Conservation (phyloP, 2,888 invertebrate genomes). For the Chrysotoxum bicinctum region DNA sequence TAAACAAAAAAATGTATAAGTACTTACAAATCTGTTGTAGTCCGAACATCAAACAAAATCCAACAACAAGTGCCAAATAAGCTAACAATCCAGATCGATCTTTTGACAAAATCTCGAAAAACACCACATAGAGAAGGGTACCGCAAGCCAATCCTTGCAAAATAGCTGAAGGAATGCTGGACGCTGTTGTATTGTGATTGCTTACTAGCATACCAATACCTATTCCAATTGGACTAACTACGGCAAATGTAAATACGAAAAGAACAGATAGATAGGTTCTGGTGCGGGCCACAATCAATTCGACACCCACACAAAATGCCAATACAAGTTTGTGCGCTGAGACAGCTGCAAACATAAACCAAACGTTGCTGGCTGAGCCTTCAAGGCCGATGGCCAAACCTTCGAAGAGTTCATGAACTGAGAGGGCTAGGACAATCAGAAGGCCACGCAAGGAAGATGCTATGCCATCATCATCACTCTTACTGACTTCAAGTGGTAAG, state of each 20-base stretch:
- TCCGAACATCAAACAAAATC: conserved; percentile 89
- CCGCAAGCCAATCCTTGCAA: conserved; percentile 94
- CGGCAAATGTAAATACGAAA: conserved; percentile 89
- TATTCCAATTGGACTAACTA: conserved; percentile 90
- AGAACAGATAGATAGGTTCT: conserved; percentile 84
- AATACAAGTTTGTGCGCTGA: conserved; percentile 93
- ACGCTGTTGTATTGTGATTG: conserved; percentile 84
- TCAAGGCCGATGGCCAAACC: conserved; percentile 92
- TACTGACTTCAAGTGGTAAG: conserved; percentile 71
- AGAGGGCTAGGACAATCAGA: conserved; percentile 91
- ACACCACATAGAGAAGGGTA: conserved; percentile 96
- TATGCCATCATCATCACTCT: conserved; percentile 79
- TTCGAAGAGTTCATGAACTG: conserved; percentile 93
- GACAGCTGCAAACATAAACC: conserved; percentile 92
- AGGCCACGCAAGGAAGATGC: conserved; percentile 85
- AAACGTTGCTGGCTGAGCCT: conserved; percentile 84
- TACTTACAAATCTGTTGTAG: conserved; percentile 82
- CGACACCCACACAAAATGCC: conserved; percentile 93
- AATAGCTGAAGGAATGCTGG: conserved; percentile 85
- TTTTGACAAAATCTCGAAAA: conserved; percentile 93
- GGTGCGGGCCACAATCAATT: conserved; percentile 88
- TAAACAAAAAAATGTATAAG: too few species aligned
- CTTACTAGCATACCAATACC: conserved; percentile 88
- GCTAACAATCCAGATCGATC: conserved; percentile 84
- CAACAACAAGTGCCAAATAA: conserved; percentile 86